Evolutionary conservation across 1,140 invertebrate species (phyloP).

Genomic region (Tetragonula clypearis): DNA sequence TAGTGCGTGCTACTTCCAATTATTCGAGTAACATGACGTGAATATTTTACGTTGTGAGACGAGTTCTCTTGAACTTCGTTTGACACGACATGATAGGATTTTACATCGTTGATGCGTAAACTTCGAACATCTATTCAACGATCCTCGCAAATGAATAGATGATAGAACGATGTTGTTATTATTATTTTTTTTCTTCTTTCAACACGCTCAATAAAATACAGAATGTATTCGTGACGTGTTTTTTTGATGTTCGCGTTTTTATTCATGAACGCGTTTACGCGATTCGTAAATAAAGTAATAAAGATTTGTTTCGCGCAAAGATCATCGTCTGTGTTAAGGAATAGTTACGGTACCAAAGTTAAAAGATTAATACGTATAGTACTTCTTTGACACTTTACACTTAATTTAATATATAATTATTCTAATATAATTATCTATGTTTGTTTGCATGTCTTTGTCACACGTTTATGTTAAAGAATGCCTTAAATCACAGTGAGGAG

Average conservation of each 20-base stretch:
- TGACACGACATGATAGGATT: not conserved
- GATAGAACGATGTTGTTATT: slow-evolving; percentile 1
- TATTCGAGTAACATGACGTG: not conserved
- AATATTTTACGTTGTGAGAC: slow-evolving; percentile 1
- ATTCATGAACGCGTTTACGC: too few species aligned
- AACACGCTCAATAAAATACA: too few species aligned
- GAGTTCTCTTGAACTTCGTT: slow-evolving; percentile 16
- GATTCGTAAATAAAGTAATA: not conserved
- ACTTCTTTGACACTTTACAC: slow-evolving; percentile 8
- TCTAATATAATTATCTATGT: slow-evolving; percentile 2
- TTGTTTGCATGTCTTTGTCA: not conserved
- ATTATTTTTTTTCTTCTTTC: too few species aligned
- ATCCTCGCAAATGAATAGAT: not conserved
- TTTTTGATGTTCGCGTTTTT: not conserved
- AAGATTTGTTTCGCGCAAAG: slow-evolving; percentile 15
- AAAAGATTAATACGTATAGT: slow-evolving; percentile 17
- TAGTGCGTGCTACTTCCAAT: slow-evolving; percentile 27
- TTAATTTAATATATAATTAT: not conserved
- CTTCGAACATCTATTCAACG: slow-evolving; percentile 5
- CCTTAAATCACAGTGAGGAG: not conserved
- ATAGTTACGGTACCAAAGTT: slow-evolving; percentile 39
- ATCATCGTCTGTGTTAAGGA: slow-evolving; percentile 25
- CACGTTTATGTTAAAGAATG: not conserved
- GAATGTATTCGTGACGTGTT: not conserved
- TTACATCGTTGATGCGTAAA: not conserved